Conservation (phyloP, 2,888 invertebrate genomes). For the Labia minor region DNA sequence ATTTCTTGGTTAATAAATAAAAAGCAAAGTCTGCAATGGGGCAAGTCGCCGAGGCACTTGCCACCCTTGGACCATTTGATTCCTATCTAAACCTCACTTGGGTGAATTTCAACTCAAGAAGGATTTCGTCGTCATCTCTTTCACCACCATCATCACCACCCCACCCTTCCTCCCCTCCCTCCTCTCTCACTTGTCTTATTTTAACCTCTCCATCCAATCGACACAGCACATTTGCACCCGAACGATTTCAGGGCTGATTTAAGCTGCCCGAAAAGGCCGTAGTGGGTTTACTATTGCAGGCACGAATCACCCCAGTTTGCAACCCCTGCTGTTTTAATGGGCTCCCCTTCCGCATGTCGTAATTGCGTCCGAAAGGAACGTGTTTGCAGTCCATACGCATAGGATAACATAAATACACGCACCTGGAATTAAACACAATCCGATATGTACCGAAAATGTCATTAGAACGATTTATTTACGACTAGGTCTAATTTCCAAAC, state of each 20-base stretch:
- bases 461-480: neutral
- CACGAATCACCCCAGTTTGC: neutral
- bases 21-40: neutral
- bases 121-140: neutral
- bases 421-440: neutral
- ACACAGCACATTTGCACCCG: conserved; percentile 13
- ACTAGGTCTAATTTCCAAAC: neutral
- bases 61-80: neutral
- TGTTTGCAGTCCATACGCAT: conserved; percentile 4
- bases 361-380: conserved; percentile 13
- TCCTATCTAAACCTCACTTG: neutral
- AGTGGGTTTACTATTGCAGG: neutral
- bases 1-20: neutral
- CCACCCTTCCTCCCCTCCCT: too few relatives aligned
- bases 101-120: neutral
- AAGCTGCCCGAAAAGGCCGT: neutral
- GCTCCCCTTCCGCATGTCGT: neutral
- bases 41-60: neutral
- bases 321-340: conserved; percentile 13
- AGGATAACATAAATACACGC: neutral
- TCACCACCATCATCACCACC: neutral
- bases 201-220: neutral
- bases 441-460: neutral
- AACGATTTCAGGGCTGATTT: conserved; percentile 8
- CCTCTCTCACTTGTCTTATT: neutral